phyloP scores from a whole-genome alignment of 2,888 invertebrate genomes.

The Allolobophora icterica region DNA sequence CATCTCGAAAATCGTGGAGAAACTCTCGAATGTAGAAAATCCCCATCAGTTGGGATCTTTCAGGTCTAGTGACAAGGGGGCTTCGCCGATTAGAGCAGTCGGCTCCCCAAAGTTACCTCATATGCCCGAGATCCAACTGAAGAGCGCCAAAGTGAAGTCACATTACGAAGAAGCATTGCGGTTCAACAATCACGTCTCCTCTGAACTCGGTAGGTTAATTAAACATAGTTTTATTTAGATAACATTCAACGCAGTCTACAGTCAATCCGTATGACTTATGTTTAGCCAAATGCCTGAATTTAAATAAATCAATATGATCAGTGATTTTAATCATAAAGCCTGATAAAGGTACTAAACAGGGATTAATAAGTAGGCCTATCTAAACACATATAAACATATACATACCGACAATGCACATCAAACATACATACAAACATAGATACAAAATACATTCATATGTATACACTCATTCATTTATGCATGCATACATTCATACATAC shows the following conservation, averaged over 20 bases:
- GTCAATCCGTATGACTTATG: no score
- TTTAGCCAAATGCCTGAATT: no score
- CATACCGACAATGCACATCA: no score
- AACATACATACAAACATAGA: no score
- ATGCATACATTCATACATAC: no score
- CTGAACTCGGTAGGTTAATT: not conserved
- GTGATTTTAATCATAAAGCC: no score
- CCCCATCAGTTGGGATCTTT: not conserved
- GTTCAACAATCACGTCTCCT: not conserved
- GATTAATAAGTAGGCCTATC: no score
- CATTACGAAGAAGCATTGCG: not conserved
- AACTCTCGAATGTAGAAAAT: not conserved
- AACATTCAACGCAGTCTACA: not conserved
- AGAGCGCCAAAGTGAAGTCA: slow-evolving; percentile 1
- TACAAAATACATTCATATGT: no score
- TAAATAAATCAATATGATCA: no score
- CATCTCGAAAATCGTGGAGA: not conserved
- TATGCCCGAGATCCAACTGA: not conserved
- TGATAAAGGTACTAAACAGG: no score
- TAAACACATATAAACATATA: no score
- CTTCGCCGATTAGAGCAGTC: not conserved
- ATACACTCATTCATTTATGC: no score
- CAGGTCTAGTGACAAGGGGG: not conserved
- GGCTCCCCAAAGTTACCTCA: not conserved
- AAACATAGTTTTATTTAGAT: not conserved